phyloP scores from a whole-genome alignment of 2,888 invertebrate species.

The Meteorus colon region DNA sequence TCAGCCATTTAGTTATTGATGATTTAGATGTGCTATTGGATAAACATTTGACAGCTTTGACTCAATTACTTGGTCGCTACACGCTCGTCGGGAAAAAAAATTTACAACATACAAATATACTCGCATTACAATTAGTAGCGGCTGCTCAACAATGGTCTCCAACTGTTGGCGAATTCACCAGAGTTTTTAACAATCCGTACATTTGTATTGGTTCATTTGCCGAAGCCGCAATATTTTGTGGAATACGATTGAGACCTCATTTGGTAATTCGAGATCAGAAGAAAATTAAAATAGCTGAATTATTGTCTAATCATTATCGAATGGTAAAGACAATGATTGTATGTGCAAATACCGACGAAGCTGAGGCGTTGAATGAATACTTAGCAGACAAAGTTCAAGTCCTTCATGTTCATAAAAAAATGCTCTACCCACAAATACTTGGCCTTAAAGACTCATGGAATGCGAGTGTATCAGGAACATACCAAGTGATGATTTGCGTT shows the following conservation, averaged over 20 bases:
- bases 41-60: conserved; percentile 73
- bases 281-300: conserved; percentile 68
- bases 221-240: conserved; percentile 85
- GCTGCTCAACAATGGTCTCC: conserved; percentile 80
- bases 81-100: conserved; percentile 47
- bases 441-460: conserved; percentile 71
- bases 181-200: conserved; percentile 76
- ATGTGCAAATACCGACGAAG: conserved; percentile 75
- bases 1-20: conserved; percentile 82
- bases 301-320: conserved; percentile 73
- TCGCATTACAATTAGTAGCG: conserved; percentile 76
- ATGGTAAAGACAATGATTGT: conserved; percentile 78
- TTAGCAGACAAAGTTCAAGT: conserved; percentile 59
- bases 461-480: conserved; percentile 72
- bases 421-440: conserved; percentile 56
- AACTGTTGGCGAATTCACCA: conserved; percentile 76
- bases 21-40: conserved; percentile 80
- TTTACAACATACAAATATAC: conserved; percentile 43
- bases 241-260: conserved; percentile 74
- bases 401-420: conserved; percentile 64
- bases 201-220: conserved; percentile 83
- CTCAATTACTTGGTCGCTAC: conserved; percentile 45
- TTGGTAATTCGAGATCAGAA: conserved; percentile 73
- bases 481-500: conserved; percentile 80
- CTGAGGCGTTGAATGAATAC: conserved; percentile 74